Evolutionary conservation across 2,113 vertebrate species (phyloP).

Genomic region (Prinia subflava): DNA sequence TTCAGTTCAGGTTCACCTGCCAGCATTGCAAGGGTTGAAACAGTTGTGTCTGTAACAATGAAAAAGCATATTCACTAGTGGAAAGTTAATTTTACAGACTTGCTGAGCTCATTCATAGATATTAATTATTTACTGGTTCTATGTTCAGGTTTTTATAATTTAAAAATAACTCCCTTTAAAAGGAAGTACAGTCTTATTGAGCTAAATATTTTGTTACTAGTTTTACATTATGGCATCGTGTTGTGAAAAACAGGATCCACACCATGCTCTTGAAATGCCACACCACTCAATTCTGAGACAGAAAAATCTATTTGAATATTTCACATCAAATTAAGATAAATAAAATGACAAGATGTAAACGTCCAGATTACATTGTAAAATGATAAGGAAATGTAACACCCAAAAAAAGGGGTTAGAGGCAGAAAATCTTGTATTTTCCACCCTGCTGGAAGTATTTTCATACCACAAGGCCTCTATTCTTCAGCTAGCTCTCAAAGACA

Average conservation of each 20-base stretch:
- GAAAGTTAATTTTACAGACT: not conserved
- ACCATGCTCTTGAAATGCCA: not conserved
- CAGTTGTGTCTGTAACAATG: rapidly evolving
- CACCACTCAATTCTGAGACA: not conserved
- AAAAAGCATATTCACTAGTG: not conserved
- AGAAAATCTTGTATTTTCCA: conserved; percentile 4
- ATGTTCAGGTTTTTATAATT: conserved; percentile 1
- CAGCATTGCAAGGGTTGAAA: not conserved
- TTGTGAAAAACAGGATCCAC: not conserved
- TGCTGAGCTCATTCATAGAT: not conserved
- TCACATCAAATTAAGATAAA: not conserved
- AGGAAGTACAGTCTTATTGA: not conserved
- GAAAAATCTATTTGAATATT: not conserved
- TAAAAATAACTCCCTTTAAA: not conserved
- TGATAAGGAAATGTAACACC: not conserved
- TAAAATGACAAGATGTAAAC: not conserved
- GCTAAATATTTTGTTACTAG: not conserved
- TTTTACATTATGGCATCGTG: not conserved
- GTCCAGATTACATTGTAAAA: not conserved
- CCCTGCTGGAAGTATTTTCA: not conserved
- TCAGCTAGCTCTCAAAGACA: not conserved
- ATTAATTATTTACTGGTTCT: conserved; percentile 10
- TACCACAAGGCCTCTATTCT: conserved; percentile 11
- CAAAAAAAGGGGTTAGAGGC: not conserved
- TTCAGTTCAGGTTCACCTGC: not conserved